Conservation (phyloP, 2,888 invertebrate genomes). For the Rhodophaea formosa region DNA sequence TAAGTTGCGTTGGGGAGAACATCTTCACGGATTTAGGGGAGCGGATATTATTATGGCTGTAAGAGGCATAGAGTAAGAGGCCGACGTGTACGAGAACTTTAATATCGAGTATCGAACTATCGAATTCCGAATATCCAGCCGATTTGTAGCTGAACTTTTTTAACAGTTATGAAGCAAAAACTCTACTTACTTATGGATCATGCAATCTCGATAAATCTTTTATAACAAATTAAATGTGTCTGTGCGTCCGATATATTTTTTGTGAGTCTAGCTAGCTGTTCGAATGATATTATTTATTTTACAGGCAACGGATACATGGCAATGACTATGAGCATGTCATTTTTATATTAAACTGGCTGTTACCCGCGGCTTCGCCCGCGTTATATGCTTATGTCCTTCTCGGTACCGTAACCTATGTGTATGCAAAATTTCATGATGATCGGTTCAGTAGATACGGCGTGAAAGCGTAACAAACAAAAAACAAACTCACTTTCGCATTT, state of each 20-base stretch:
- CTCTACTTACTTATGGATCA: not conserved
- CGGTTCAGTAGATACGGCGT: too few species aligned
- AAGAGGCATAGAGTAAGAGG: not conserved
- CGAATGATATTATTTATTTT: not conserved
- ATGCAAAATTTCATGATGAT: too few species aligned
- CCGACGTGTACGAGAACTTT: not conserved
- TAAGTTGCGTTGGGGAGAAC: too few species aligned
- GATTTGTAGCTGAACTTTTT: conserved; percentile 4
- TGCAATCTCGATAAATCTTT: not conserved
- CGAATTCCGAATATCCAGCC: conserved; percentile 2
- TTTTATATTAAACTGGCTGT: too few species aligned
- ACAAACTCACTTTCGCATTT: too few species aligned
- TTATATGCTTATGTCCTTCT: too few species aligned
- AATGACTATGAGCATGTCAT: not conserved
- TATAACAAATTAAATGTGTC: not conserved
- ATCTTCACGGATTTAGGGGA: too few species aligned
- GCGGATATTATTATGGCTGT: not conserved
- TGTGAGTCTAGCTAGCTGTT: not conserved
- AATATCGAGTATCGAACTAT: not conserved
- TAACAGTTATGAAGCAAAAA: not conserved
- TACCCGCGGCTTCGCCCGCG: too few species aligned
- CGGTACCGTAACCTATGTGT: too few species aligned
- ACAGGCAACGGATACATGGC: not conserved
- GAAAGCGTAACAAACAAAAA: too few species aligned
- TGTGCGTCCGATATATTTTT: not conserved